phyloP scores from a whole-genome alignment of 1,140 invertebrate species.

The Augochlora pura region DNA sequence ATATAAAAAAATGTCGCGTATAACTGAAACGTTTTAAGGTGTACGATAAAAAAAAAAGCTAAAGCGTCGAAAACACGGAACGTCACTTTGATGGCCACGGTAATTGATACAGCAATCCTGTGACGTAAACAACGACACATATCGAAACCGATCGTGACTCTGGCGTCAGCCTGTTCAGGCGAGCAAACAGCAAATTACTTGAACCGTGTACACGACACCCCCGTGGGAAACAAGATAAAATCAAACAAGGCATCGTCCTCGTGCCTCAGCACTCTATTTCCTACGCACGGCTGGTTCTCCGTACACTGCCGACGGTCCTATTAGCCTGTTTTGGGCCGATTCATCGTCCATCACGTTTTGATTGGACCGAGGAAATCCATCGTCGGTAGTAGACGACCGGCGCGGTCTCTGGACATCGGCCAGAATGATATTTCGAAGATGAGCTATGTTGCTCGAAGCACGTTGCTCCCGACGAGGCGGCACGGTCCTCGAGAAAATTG shows the following conservation, averaged over 20 bases:
- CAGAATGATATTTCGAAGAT: constrained; percentile 53
- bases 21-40: no score
- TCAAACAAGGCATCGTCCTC: not conserved
- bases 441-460: constrained; percentile 1
- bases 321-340: constrained; percentile 13
- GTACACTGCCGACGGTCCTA: not conserved
- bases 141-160: no score
- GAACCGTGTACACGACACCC: not conserved
- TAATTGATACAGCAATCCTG: no score
- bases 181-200: not conserved
- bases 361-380: constrained; percentile 27
- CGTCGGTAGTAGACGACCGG: not conserved
- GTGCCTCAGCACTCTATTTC: not conserved
- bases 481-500: constrained; percentile 10
- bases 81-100: no score
- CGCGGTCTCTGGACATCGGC: constrained; percentile 35
- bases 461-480: not conserved
- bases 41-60: no score
- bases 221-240: not conserved
- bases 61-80: no score
- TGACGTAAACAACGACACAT: no score
- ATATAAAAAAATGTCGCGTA: no score
- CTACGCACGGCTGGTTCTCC: constrained; percentile 11
- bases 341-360: constrained; percentile 4
- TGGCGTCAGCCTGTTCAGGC: no score